A percentile compares a stretch with the other conserved stretches of the same genome.
phyloP scores from a whole-genome alignment of 2,113 vertebrate genomes.

The Lasiurus borealis region DNA sequence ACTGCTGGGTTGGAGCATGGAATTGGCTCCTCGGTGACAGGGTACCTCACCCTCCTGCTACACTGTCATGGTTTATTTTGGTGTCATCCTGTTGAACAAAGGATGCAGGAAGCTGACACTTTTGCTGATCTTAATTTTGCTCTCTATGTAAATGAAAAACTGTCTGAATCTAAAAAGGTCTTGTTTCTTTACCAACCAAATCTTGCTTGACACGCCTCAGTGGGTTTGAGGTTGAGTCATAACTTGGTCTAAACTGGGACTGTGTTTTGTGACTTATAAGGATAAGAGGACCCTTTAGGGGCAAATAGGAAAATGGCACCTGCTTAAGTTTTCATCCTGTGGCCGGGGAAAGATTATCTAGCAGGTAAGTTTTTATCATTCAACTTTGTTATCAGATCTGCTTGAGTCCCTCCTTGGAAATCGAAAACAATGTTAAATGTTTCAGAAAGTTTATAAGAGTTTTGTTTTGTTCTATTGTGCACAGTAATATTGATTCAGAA shows the following conservation, averaged over 20 bases:
- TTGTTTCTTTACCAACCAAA: background rate
- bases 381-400: background rate
- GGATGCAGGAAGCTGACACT: background rate
- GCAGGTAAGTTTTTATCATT: background rate
- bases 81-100: background rate
- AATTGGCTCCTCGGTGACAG: background rate
- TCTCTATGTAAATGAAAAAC: slow-evolving; percentile 22
- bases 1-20: background rate
- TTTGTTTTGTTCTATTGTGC: background rate
- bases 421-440: background rate
- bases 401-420: background rate
- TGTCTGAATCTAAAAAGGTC: slow-evolving; percentile 29
- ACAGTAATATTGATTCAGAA: background rate
- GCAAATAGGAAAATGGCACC: background rate
- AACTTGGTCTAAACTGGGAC: background rate
- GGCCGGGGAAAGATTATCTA: background rate
- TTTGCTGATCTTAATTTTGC: background rate
- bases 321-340: background rate
- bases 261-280: background rate
- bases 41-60: background rate
- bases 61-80: background rate
- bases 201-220: background rate
- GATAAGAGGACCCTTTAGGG: background rate
- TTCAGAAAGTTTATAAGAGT: background rate
- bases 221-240: background rate